Evolutionary conservation across 2,113 vertebrate species (phyloP).

Genomic region (Brachionichthys hirsutus): DNA sequence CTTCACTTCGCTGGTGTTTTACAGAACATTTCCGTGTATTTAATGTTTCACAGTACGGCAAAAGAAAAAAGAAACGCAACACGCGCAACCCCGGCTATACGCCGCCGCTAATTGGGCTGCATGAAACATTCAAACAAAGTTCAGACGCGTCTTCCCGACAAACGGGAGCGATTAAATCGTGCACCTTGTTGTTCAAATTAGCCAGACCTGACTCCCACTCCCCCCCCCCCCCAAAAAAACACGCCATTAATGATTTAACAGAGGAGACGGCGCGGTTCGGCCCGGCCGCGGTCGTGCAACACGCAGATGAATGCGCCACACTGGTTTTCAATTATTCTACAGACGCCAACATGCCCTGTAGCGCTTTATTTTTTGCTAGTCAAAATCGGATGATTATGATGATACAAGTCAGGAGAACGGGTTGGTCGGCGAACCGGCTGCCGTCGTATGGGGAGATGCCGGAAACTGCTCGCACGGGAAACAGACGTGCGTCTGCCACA

Average conservation of each 20-base stretch:
- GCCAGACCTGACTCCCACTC: slow-evolving; percentile 28
- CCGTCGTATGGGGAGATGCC: slow-evolving; percentile 14
- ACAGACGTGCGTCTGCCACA: slow-evolving; percentile 26
- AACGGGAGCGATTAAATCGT: slow-evolving; percentile 39
- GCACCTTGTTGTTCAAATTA: slow-evolving; percentile 67
- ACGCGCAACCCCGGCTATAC: slow-evolving; percentile 33
- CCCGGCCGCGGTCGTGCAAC: slow-evolving; percentile 49
- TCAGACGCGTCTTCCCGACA: slow-evolving; percentile 34
- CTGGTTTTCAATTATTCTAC: slow-evolving; percentile 64
- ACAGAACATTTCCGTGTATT: slow-evolving; percentile 39
- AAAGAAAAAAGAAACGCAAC: too few relatives aligned
- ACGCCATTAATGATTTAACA: slow-evolving; percentile 59
- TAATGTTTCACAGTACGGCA: slow-evolving; percentile 41
- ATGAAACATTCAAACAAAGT: slow-evolving; percentile 59
- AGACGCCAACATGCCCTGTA: slow-evolving; percentile 41
- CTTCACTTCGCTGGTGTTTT: slow-evolving; percentile 31
- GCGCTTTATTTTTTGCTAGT: slow-evolving; percentile 52
- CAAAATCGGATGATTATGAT: slow-evolving; percentile 48
- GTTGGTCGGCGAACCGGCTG: slow-evolving; percentile 35
- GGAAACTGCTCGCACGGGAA: slow-evolving; percentile 40
- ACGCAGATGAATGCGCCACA: slow-evolving; percentile 43
- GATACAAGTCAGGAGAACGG: slow-evolving; percentile 46
- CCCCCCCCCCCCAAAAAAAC: slow-evolving; percentile 29
- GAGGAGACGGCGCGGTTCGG: slow-evolving; percentile 32
- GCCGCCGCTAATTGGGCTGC: slow-evolving; percentile 61